Percentiles rank a stretch among this genome's conserved stretches.
Evolutionary conservation across 1,140 invertebrate species (phyloP).

Genomic region (Amyelois transitella): DNA sequence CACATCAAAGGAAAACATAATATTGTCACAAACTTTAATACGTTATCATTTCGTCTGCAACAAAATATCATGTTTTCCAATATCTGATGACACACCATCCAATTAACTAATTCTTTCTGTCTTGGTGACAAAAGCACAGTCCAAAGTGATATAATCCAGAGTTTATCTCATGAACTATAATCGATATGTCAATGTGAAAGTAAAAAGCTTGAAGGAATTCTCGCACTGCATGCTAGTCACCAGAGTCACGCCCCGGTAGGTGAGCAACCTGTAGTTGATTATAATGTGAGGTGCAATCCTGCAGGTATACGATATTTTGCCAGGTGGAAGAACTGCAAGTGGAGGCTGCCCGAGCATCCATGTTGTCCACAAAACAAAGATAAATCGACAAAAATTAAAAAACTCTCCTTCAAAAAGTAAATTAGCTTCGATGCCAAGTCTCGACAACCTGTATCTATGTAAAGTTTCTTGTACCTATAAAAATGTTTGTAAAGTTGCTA

Average conservation of each 20-base stretch:
- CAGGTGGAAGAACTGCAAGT: slow-evolving; percentile 85
- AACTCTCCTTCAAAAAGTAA: slow-evolving; percentile 69
- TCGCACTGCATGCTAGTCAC: slow-evolving; percentile 55
- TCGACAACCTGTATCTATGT: slow-evolving; percentile 55
- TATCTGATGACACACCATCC: not conserved
- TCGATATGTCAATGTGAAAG: not conserved
- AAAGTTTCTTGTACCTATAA: slow-evolving; percentile 61
- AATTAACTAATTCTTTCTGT: slow-evolving; percentile 1
- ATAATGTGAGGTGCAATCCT: slow-evolving; percentile 72
- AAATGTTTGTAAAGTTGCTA: slow-evolving; percentile 68
- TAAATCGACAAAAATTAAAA: slow-evolving; percentile 69
- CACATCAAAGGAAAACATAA: slow-evolving; percentile 23
- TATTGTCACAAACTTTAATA: slow-evolving; percentile 11
- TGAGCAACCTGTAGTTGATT: slow-evolving; percentile 67
- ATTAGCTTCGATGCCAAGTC: slow-evolving; percentile 57
- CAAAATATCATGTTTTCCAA: slow-evolving; percentile 20
- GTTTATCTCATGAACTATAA: not conserved
- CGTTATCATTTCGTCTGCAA: not conserved
- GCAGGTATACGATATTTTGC: slow-evolving; percentile 86
- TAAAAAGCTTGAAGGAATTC: slow-evolving; percentile 8
- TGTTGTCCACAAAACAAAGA: slow-evolving; percentile 75
- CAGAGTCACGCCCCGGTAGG: slow-evolving; percentile 44
- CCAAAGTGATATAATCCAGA: slow-evolving; percentile 6
- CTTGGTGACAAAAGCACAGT: slow-evolving; percentile 13
- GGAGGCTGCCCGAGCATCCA: slow-evolving; percentile 76